A percentile compares a stretch with the other conserved stretches of the same genome.
Evolutionary conservation across 2,888 invertebrate species (phyloP).

Genomic region (Sinodicranocentrus sp.): DNA sequence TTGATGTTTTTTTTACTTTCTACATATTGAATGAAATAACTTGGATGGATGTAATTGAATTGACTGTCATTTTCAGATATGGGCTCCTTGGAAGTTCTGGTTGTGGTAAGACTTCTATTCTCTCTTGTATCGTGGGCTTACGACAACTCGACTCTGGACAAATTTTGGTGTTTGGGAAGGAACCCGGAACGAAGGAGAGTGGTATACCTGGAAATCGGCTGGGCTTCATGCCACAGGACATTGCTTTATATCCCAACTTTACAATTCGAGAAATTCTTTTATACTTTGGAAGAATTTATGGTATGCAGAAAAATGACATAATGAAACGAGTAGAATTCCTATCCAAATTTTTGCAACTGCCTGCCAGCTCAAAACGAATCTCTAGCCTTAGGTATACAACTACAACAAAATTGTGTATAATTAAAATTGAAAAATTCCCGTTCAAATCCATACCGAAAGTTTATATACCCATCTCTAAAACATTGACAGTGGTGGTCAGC

Average conservation of each 20-base stretch:
- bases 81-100: conserved; percentile 39
- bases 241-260: conserved; percentile 66
- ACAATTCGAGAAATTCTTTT: conserved; percentile 64
- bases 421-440: background rate
- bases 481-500: conserved; percentile 79
- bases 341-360: conserved; percentile 93
- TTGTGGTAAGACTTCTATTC: background rate
- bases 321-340: conserved; percentile 88
- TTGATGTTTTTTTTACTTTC: background rate
- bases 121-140: conserved; percentile 1
- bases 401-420: no score
- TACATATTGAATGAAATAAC: background rate
- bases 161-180: conserved; percentile 77
- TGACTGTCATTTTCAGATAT: conserved; percentile 29
- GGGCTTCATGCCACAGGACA: conserved; percentile 89
- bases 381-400: background rate
- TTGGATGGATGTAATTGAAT: background rate
- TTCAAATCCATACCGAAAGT: background rate
- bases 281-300: conserved; percentile 30
- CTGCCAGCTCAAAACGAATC: conserved; percentile 80
- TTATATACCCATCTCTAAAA: background rate
- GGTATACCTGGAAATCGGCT: conserved; percentile 96
- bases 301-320: background rate
- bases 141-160: background rate
- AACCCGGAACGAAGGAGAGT: conserved; percentile 91